These are phyloP conservation scores for Leucophora obtusa DNA, from an alignment of 2,888 invertebrate genomes.

Conservation along the genomic window DNA sequence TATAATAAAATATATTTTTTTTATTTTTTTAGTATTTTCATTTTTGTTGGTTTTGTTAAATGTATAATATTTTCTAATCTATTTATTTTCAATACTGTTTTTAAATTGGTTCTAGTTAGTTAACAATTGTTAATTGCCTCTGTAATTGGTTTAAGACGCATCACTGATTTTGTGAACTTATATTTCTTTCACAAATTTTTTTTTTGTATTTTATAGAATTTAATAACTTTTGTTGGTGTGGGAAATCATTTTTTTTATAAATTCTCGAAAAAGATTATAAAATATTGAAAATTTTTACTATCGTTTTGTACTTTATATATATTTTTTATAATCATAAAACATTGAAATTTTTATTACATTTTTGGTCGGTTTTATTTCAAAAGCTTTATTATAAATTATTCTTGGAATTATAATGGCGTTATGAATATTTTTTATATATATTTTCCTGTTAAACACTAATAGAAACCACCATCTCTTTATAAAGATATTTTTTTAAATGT, in stretches of 20 bases:
- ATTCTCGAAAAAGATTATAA: neutral
- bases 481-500: neutral
- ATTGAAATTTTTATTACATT: neutral
- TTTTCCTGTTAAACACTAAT: slow-evolving; percentile 38
- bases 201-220: neutral
- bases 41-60: neutral
- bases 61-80: slow-evolving; percentile 47
- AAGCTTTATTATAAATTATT: slow-evolving; percentile 37
- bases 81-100: slow-evolving; percentile 44
- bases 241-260: neutral
- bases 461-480: slow-evolving; percentile 4
- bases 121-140: slow-evolving; percentile 75
- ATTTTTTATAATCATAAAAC: neutral
- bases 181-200: slow-evolving; percentile 33
- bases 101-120: slow-evolving; percentile 77
- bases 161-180: slow-evolving; percentile 66
- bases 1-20: slow-evolving; percentile 10
- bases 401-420: slow-evolving; percentile 51
- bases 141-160: slow-evolving; percentile 75
- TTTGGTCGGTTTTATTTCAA: slow-evolving; percentile 48
- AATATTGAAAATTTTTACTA: neutral
- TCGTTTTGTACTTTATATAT: no score
- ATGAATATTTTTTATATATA: slow-evolving; percentile 19
- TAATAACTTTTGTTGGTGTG: neutral
- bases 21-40: neutral